Conservation (phyloP, 1,140 invertebrate genomes). For the Diabrotica virgifera region DNA sequence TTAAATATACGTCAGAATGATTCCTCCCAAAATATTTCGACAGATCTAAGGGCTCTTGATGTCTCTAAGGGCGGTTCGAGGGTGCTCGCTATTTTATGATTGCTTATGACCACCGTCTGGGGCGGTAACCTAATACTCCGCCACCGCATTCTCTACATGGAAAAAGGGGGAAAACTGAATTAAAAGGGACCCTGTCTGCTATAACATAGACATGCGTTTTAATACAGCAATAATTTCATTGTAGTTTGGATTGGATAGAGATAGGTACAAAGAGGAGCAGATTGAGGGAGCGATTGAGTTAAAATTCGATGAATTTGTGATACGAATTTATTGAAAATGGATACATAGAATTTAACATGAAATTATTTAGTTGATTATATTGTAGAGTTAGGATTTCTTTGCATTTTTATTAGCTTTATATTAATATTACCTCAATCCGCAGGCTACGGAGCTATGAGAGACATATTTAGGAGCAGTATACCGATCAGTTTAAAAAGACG, state of each 20-base stretch:
- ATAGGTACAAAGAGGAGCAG: neutral
- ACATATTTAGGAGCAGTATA: too few species aligned
- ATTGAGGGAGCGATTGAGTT: neutral
- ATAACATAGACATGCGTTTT: constrained; percentile 2
- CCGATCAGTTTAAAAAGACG: too few species aligned
- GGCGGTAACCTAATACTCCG: constrained; percentile 1
- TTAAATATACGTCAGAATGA: too few species aligned
- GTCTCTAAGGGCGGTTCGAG: neutral
- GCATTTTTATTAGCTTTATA: too few species aligned
- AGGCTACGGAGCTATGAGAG: too few species aligned
- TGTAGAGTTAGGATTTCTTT: too few species aligned
- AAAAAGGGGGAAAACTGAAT: constrained; percentile 2
- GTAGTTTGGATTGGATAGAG: neutral
- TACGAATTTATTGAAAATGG: neutral
- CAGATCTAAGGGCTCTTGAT: neutral
- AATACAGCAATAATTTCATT: neutral
- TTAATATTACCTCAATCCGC: too few species aligned
- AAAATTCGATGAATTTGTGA: neutral
- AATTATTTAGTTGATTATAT: too few species aligned
- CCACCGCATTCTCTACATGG: neutral
- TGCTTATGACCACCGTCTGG: neutral
- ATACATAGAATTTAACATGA: too few species aligned
- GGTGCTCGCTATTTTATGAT: neutral
- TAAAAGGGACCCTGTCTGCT: neutral
- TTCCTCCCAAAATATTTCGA: neutral